phyloP scores from a whole-genome alignment of 2,797 vertebrate species.

The Taeniopygia guttata region DNA sequence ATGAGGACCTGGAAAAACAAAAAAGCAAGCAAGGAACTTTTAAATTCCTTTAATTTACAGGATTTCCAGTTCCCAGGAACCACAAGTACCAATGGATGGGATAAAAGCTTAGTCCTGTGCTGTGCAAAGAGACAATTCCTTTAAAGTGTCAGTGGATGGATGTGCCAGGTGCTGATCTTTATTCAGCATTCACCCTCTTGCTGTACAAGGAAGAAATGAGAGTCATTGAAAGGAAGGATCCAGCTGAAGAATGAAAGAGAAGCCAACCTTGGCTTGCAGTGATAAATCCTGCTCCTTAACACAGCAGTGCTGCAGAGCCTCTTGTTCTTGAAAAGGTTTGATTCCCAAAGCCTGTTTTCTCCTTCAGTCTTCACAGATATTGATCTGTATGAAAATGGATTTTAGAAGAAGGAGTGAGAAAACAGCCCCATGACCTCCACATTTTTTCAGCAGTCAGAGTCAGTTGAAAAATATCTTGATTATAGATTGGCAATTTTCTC shows the following conservation, averaged over 20 bases:
- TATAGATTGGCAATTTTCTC: neutral
- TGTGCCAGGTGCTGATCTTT: neutral
- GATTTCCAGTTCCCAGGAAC: neutral
- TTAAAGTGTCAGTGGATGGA: neutral
- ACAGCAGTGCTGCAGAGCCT: neutral
- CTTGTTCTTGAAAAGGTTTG: neutral
- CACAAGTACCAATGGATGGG: neutral
- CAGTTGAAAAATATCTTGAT: constrained; percentile 7
- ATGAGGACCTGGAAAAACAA: neutral
- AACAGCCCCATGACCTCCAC: constrained; percentile 11
- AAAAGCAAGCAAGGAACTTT: neutral
- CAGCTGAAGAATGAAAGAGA: neutral
- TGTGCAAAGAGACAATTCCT: neutral
- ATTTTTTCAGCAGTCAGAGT: neutral
- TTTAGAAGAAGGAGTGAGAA: neutral
- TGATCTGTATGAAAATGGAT: neutral
- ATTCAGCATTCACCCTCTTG: neutral
- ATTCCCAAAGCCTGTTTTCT: neutral
- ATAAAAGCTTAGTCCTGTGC: neutral
- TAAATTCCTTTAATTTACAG: neutral
- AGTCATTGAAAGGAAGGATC: neutral
- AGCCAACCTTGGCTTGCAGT: neutral
- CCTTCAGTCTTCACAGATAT: neutral
- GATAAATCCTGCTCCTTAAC: neutral
- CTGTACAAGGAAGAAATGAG: neutral